Evolutionary conservation across 2,888 invertebrate species (phyloP), one percentile per base, ranked within the genome.

Genomic region (Apodemia mormo): DNA sequence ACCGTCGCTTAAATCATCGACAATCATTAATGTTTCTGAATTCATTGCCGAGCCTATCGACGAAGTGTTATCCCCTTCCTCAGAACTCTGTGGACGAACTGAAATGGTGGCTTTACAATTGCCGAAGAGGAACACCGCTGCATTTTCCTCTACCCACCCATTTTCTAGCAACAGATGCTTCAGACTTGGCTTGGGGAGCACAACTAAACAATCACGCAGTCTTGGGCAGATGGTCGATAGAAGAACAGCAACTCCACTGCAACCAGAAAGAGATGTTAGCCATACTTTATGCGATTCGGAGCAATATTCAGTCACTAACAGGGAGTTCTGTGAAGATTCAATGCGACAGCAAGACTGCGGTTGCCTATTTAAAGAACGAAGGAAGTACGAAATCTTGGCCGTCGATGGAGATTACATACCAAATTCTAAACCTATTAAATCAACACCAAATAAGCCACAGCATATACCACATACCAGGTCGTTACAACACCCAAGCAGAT

Each of bases 261-360:
- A 78, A 79, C 52, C 70, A 69, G 33, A 77, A 76, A 67, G 76
- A 78, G 45, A 73, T 40, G 40, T 40, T 77, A 43, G 74, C 75
- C 9, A 75, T 76, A 40, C 56, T 69, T 6, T 43, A 69, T 8
- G 73, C 67, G 0, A 29, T 77, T 8, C 43, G 70, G 67, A 65
- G n/a, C 14, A 70, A 74, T 12, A 33, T 22, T 33, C 73, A 71
- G 9, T 6, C n/a, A 12, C 66, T 75, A 29, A 1, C 43, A 10
- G 22, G 67, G 37, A 52, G 65, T 5, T 56, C 73, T 6, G 10
- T 76, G 1, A 68, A 74, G 0, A 71, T 79, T 14, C 79, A 80
- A 66, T 75, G 76, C 75, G 79, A 80, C 79, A 79, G 78, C 75
- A 73, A 33, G 76, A 78, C 79, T 1, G 77, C 71, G 8, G 72